These are phyloP conservation scores for Cantharis flavilabris DNA, from an alignment of 2,888 invertebrate species.

Conservation along the genomic window DNA sequence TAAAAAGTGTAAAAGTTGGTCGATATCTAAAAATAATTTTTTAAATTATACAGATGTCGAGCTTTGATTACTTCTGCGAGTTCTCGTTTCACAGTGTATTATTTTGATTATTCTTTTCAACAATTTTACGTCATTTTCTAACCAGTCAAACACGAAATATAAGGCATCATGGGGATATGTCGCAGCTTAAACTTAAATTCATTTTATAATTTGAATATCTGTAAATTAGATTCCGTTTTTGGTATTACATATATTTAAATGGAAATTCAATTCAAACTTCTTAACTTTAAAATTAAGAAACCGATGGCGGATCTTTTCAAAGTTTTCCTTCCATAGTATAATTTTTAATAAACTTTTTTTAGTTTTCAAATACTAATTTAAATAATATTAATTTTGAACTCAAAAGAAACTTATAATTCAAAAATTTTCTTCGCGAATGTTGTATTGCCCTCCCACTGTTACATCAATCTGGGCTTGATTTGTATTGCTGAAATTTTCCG, in stretches of 20 bases:
- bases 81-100: slow-evolving; percentile 35
- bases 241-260: slow-evolving; percentile 9
- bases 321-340: not conserved
- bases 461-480: not conserved
- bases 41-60: slow-evolving; percentile 45
- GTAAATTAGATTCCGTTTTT: slow-evolving; percentile 9
- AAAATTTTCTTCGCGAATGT: not conserved
- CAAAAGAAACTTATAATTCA: not conserved
- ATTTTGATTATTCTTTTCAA: slow-evolving; percentile 12
- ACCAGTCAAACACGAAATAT: not conserved
- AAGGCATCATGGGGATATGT: not conserved
- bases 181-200: not conserved
- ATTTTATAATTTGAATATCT: slow-evolving; percentile 12
- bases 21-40: slow-evolving; percentile 43
- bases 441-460: not conserved
- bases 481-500: too few species aligned
- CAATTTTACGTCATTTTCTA: slow-evolving; percentile 11
- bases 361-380: not conserved
- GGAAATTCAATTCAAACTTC: slow-evolving; percentile 4
- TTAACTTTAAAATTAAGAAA: slow-evolving; percentile 1
- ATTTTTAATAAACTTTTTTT: slow-evolving; percentile 1
- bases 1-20: slow-evolving; percentile 38
- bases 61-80: slow-evolving; percentile 40
- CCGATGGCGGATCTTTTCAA: slow-evolving; percentile 1
- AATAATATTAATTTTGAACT: not conserved